Evolutionary conservation across 2,888 invertebrate genomes (phyloP), one percentile per base, ranked within the genome.

Genomic region (Taphrorychus bicolor): DNA sequence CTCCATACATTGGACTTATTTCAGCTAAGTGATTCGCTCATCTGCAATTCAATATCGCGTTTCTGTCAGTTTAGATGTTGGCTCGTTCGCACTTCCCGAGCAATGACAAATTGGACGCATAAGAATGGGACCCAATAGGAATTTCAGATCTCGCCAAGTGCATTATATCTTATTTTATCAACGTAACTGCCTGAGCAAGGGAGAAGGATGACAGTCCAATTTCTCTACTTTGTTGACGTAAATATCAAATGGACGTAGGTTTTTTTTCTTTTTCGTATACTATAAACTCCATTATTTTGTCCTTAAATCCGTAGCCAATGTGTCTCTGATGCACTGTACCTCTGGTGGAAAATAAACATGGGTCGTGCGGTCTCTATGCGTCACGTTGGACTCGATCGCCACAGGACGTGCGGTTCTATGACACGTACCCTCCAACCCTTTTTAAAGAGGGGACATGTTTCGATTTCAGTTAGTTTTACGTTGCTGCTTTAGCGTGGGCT

Each of bases 381-480:
- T 82, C 82, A 82, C 82, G 83, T 82, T 77, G 75, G 67, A 75
- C 76, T 78, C 79, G 77, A 80, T 80, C 79, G 79, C 78, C 78
- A 78, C 76, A 78, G 80, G 79, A 82, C 82, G 81, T 81, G 80
- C 75, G 78, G 80, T 79, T 76, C 75, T 77, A 74, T 75, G 75
- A 75, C 77, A 77, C 74, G 75, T 64, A 58, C 56, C 68, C 63
- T 18, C n/a, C 18, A 16, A 23, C 23, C 73, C 70, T 69, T 17
- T 14, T 17, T 16, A 14, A 2, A 45, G 45, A 45, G 7, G 45
- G 17, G 17, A 16, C 17, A 45, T 32, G 32, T 32, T 32, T 32
- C 32, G 32, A 11, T 32, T 32, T 11, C 3, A 32, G 32, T 11
- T 32, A 32, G 32, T 32, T 32, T 32, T 7, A 11, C 11, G 32